These are phyloP conservation scores for Heteromyza rotundicornis DNA, from an alignment of 2,888 invertebrate genomes.

Conservation along the genomic window DNA sequence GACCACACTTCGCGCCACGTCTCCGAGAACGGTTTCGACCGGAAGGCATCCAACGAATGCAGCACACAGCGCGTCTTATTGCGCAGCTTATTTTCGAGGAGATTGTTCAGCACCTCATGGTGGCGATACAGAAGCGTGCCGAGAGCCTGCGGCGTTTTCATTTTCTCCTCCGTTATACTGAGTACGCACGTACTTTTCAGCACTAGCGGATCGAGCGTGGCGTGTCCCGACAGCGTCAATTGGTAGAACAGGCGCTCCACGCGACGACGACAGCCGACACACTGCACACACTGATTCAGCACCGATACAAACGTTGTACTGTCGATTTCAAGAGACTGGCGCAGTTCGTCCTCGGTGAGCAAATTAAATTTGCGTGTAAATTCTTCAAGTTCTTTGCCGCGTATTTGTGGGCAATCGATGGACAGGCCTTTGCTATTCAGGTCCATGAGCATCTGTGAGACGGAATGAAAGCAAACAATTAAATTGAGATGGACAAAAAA, in stretches of 20 bases:
- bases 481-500: too few species aligned
- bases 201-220: slow-evolving; percentile 85
- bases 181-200: slow-evolving; percentile 78
- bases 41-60: slow-evolving; percentile 88
- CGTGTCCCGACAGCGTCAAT: slow-evolving; percentile 81
- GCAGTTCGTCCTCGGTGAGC: slow-evolving; percentile 78
- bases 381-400: slow-evolving; percentile 83
- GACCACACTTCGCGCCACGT: slow-evolving; percentile 87
- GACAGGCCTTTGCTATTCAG: slow-evolving; percentile 84
- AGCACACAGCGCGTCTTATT: slow-evolving; percentile 88
- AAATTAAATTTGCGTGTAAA: slow-evolving; percentile 83
- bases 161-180: slow-evolving; percentile 80
- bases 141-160: slow-evolving; percentile 79
- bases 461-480: too few species aligned
- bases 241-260: slow-evolving; percentile 89
- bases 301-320: slow-evolving; percentile 83
- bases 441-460: slow-evolving; percentile 89
- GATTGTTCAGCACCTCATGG: slow-evolving; percentile 77
- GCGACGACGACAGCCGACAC: slow-evolving; percentile 91
- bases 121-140: slow-evolving; percentile 87
- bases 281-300: slow-evolving; percentile 89
- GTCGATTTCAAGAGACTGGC: slow-evolving; percentile 81
- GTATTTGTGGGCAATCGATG: slow-evolving; percentile 80
- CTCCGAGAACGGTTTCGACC: slow-evolving; percentile 74
- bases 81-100: slow-evolving; percentile 82